phyloP scores from a whole-genome alignment of 2,113 vertebrate genomes.

The Aramus guarauna region DNA sequence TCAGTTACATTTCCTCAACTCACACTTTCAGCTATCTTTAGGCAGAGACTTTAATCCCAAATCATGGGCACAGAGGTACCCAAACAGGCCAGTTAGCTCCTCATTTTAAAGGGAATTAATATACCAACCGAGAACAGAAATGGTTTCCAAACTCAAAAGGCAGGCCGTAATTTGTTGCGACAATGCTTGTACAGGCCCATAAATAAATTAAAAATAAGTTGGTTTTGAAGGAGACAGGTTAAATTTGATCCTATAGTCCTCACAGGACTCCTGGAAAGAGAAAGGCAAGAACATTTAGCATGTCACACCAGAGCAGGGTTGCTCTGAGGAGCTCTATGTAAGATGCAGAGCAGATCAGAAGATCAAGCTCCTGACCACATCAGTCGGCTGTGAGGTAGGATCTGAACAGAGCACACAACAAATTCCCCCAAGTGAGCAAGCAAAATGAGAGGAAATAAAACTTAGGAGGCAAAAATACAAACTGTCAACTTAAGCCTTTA shows the following conservation, averaged over 20 bases:
- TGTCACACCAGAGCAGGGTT: background rate
- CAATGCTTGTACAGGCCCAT: background rate
- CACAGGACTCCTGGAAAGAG: background rate
- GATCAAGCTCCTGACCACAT: background rate
- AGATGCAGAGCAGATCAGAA: background rate
- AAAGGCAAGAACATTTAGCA: background rate
- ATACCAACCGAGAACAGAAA: background rate
- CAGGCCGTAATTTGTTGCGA: background rate
- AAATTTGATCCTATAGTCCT: background rate
- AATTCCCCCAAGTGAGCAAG: background rate
- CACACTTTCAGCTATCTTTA: background rate
- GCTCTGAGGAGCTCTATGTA: background rate
- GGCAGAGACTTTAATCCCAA: background rate
- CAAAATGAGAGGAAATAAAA: background rate
- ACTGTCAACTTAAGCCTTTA: background rate
- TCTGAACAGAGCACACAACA: fast-evolving
- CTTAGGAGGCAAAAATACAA: background rate
- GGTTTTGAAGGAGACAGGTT: background rate
- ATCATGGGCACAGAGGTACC: background rate
- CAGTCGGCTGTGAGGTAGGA: background rate
- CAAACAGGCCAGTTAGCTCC: fast-evolving
- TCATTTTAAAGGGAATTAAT: background rate
- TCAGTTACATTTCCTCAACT: background rate
- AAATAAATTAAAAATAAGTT: background rate
- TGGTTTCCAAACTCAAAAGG: background rate